phyloP scores from a whole-genome alignment of 2,797 vertebrate genomes.

The Periparus ater region DNA sequence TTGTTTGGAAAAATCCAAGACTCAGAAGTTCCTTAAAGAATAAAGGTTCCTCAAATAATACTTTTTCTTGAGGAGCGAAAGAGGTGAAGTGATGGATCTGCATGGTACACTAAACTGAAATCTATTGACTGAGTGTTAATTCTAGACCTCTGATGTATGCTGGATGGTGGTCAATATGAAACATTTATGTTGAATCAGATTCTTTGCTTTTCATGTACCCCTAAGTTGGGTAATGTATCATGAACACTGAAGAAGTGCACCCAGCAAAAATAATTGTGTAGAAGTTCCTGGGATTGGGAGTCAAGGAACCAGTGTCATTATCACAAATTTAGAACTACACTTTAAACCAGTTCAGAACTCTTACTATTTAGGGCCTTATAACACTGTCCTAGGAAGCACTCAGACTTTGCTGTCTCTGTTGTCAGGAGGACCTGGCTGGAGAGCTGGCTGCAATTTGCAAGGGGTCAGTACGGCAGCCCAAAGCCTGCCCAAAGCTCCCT shows the following conservation, averaged over 20 bases:
- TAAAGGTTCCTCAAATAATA: background rate
- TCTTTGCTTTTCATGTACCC: background rate
- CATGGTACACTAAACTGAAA: slow-evolving; percentile 11
- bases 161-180: background rate
- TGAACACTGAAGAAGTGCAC: background rate
- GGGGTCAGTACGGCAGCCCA: background rate
- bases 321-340: background rate
- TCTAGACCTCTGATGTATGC: background rate
- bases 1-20: background rate
- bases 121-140: background rate
- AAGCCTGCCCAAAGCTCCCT: background rate
- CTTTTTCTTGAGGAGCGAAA: background rate
- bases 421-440: background rate
- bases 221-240: background rate
- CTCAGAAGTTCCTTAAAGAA: background rate
- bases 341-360: background rate
- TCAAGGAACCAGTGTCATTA: background rate
- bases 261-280: background rate
- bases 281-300: background rate
- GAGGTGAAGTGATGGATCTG: background rate
- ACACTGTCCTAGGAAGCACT: background rate
- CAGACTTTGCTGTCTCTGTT: background rate
- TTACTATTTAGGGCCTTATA: background rate
- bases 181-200: background rate
- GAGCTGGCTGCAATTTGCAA: background rate